Evolutionary conservation across 1,140 invertebrate genomes (phyloP).

Genomic region (Drosophila simulans): DNA sequence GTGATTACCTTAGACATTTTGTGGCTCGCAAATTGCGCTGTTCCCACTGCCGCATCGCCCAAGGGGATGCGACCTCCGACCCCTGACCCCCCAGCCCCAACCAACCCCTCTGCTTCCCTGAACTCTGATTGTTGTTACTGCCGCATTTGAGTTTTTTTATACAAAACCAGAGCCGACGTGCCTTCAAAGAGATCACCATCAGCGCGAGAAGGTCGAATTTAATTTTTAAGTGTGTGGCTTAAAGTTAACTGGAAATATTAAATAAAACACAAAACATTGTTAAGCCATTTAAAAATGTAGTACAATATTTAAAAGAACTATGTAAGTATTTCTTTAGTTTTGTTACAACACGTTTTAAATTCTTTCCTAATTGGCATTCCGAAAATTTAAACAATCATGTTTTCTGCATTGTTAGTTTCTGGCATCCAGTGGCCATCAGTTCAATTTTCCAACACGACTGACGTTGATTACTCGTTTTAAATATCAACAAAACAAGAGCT

Average conservation of each 20-base stretch:
- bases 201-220: constrained; percentile 54
- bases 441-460: neutral
- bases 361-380: neutral
- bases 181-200: constrained; percentile 61
- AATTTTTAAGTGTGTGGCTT: constrained; percentile 63
- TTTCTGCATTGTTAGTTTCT: neutral
- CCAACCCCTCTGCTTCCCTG: neutral
- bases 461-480: constrained; percentile 12
- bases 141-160: constrained; percentile 21
- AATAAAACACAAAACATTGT: neutral
- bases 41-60: constrained; percentile 57
- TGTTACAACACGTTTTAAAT: neutral
- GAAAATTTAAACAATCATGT: neutral
- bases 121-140: constrained; percentile 40
- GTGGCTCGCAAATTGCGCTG: constrained; percentile 75
- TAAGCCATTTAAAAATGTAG: neutral
- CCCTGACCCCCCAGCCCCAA: neutral
- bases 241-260: neutral
- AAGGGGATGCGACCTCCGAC: constrained; percentile 49
- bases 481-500: constrained; percentile 1
- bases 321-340: no score
- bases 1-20: constrained; percentile 81
- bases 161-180: constrained; percentile 20
- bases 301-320: neutral
- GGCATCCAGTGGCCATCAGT: neutral